A percentile compares a stretch with the other conserved stretches of the same genome.
Conservation (phyloP, 2,888 invertebrate genomes). For the Caenorhabditis imperialis region DNA sequence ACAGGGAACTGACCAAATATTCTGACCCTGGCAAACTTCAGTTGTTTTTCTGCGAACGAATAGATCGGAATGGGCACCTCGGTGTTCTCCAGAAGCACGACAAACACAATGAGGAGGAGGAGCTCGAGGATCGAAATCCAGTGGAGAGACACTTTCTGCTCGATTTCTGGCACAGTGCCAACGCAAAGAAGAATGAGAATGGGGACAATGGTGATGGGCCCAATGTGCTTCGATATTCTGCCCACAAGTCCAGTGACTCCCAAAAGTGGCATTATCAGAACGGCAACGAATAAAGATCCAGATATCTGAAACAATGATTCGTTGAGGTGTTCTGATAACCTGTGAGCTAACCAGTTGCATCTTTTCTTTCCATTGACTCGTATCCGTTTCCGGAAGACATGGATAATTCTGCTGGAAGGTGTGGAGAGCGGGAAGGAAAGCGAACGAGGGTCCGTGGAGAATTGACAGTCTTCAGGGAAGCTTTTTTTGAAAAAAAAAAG, state of each 20-base stretch:
- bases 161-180: conserved; percentile 67
- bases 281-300: conserved; percentile 70
- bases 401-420: conserved; percentile 63
- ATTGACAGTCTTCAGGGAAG: conserved; percentile 64
- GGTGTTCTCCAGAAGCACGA: conserved; percentile 26
- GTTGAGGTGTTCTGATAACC: neutral
- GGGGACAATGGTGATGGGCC: conserved; percentile 75
- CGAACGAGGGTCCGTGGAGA: conserved; percentile 75
- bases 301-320: conserved; percentile 73
- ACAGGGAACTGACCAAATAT: conserved; percentile 74
- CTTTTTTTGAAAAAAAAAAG: too few species aligned
- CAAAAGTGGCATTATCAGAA: conserved; percentile 66
- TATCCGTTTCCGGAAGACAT: conserved; percentile 28
- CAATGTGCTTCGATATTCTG: conserved; percentile 67
- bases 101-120: conserved; percentile 25
- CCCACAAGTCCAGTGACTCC: conserved; percentile 74
- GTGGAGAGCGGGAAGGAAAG: conserved; percentile 74
- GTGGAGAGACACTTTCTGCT: conserved; percentile 67
- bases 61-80: conserved; percentile 33
- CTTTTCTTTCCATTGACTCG: conserved; percentile 35
- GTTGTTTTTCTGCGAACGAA: conserved; percentile 8
- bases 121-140: conserved; percentile 72
- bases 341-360: conserved; percentile 28
- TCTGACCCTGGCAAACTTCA: conserved; percentile 23
- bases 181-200: conserved; percentile 69